Evolutionary conservation across 2,113 vertebrate species (phyloP).

Genomic region (Apistogramma diplotaenia): DNA sequence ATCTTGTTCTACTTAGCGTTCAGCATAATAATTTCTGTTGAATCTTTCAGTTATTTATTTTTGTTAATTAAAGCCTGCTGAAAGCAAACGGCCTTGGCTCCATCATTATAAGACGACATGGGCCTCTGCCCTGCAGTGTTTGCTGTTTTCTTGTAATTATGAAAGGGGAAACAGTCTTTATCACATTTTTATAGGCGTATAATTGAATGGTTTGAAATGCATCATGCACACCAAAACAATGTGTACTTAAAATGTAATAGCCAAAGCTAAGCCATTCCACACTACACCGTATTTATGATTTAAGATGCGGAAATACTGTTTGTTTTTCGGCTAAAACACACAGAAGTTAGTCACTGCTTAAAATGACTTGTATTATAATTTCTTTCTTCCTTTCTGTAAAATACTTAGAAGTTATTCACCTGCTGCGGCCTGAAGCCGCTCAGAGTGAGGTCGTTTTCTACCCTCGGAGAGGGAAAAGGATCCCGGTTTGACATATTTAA

Average conservation of each 20-base stretch:
- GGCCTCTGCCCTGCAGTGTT: too few species aligned
- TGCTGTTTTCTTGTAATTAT: too few species aligned
- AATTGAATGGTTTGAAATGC: too few species aligned
- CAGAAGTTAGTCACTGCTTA: not conserved
- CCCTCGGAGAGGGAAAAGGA: constrained; percentile 64
- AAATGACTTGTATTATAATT: not conserved
- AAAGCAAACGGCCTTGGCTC: too few species aligned
- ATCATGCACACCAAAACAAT: not conserved
- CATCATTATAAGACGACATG: too few species aligned
- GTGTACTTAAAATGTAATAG: not conserved
- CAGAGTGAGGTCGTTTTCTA: constrained; percentile 68
- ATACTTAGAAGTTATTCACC: constrained; percentile 55
- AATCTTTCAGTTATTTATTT: too few species aligned
- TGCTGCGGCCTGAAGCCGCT: constrained; percentile 51
- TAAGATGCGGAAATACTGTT: not conserved
- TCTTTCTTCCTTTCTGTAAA: not conserved
- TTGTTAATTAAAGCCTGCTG: too few species aligned
- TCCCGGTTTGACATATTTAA: constrained; percentile 73
- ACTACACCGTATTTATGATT: not conserved
- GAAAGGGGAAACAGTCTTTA: too few species aligned
- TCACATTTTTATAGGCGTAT: too few species aligned
- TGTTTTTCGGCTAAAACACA: not conserved
- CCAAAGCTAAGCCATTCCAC: too few species aligned
- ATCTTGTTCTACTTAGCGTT: too few species aligned
- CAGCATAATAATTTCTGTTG: too few species aligned